Conservation (phyloP, 2,113 vertebrate species). For the Elephantulus edwardii region DNA sequence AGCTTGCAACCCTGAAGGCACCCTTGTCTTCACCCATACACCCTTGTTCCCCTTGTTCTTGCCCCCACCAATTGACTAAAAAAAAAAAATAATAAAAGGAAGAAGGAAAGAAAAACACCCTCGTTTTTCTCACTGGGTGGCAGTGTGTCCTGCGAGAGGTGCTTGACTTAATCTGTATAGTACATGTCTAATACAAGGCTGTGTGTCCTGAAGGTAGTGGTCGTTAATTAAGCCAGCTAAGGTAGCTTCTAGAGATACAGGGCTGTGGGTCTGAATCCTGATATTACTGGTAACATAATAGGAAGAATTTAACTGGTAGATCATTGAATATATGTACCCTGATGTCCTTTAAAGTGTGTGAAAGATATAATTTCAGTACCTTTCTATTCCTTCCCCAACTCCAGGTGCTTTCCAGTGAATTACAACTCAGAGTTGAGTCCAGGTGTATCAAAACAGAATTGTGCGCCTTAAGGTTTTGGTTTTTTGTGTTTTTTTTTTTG, state of each 20-base stretch:
- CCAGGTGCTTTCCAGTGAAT: not conserved
- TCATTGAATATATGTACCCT: rapidly evolving
- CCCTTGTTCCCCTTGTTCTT: not conserved
- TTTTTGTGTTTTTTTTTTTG: too few relatives aligned
- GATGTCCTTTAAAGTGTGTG: not conserved
- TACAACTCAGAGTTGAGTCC: not conserved
- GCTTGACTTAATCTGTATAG: not conserved
- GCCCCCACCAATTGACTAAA: not conserved
- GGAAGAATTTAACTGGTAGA: rapidly evolving
- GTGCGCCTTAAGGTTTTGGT: not conserved
- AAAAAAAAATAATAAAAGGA: too few relatives aligned
- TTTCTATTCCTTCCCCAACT: rapidly evolving
- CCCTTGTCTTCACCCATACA: not conserved
- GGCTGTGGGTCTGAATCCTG: not conserved
- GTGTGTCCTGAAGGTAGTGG: not conserved
- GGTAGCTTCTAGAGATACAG: not conserved
- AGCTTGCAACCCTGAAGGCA: not conserved
- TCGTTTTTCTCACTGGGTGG: not conserved
- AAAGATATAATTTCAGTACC: rapidly evolving
- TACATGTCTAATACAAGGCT: not conserved
- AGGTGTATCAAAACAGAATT: not conserved
- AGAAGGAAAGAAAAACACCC: not conserved
- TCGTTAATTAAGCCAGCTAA: not conserved
- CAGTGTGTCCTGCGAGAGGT: not conserved
- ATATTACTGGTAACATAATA: not conserved